phyloP scores from a whole-genome alignment of 2,888 invertebrate species.

The Spilarctia lutea region DNA sequence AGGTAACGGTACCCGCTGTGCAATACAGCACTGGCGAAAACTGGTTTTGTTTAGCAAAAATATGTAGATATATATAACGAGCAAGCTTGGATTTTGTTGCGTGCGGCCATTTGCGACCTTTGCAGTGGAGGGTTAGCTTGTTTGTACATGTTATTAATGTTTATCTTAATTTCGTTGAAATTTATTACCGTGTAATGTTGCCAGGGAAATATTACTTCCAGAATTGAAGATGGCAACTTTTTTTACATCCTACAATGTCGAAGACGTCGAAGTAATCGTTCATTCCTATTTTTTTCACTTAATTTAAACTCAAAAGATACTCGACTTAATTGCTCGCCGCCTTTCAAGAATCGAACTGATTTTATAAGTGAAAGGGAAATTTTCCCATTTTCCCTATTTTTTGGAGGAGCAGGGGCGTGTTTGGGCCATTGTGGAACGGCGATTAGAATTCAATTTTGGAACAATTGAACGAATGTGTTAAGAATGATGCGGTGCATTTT shows the following conservation, averaged over 20 bases:
- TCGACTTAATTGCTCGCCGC: conserved; percentile 84
- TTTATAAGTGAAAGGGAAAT: conserved; percentile 74
- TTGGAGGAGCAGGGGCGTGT: conserved; percentile 67
- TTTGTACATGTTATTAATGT: conserved; percentile 58
- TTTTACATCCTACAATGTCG: conserved; percentile 28
- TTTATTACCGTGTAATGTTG: conserved; percentile 28
- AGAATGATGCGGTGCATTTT: conserved; percentile 82
- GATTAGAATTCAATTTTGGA: conserved; percentile 87
- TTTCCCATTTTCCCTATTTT: conserved; percentile 84
- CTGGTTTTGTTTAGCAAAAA: conserved; percentile 80
- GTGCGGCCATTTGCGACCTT: conserved; percentile 78
- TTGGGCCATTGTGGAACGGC: conserved; percentile 82
- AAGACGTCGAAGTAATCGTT: conserved; percentile 59
- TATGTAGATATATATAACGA: conserved; percentile 62
- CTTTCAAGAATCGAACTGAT: conserved; percentile 80
- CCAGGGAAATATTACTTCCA: neutral
- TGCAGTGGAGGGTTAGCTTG: conserved; percentile 66
- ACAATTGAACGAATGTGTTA: conserved; percentile 81
- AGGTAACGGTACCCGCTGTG: conserved; percentile 78
- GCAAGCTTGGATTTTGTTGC: conserved; percentile 59
- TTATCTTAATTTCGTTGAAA: conserved; percentile 45
- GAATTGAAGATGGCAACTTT: neutral
- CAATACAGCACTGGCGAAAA: conserved; percentile 73
- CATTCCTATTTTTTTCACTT: conserved; percentile 73
- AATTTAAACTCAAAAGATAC: conserved; percentile 87